Percentiles rank a stretch among this genome's conserved stretches.
These are phyloP conservation scores for Apomyelois bistriatella DNA, from an alignment of 2,888 invertebrate genomes.

Conservation along the genomic window DNA sequence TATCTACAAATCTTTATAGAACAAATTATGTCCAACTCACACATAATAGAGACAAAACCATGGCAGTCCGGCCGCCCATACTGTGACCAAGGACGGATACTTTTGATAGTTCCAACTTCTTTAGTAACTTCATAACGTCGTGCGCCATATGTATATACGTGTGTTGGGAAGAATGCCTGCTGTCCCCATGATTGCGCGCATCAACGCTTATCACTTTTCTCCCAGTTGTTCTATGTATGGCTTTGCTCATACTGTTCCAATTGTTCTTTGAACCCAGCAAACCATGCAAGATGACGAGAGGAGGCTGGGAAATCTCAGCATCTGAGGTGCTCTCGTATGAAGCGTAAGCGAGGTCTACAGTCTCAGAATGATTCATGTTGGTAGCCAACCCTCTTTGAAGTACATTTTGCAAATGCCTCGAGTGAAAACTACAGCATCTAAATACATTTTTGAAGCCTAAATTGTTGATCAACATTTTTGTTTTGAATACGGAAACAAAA, in stretches of 20 bases:
- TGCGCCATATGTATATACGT: slow-evolving; percentile 87
- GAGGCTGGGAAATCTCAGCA: slow-evolving; percentile 58
- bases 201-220: slow-evolving; percentile 91
- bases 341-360: slow-evolving; percentile 84
- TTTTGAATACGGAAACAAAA: slow-evolving; percentile 21
- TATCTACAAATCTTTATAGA: no score
- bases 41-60: slow-evolving; percentile 88
- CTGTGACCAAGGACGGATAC: slow-evolving; percentile 92
- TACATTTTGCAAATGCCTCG: slow-evolving; percentile 31
- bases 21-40: no score
- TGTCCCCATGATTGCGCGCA: slow-evolving; percentile 97
- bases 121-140: slow-evolving; percentile 79
- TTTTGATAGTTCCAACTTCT: slow-evolving; percentile 81
- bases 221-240: slow-evolving; percentile 83
- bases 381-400: slow-evolving; percentile 34
- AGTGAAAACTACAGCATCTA: slow-evolving; percentile 26
- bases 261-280: slow-evolving; percentile 95
- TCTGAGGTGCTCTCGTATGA: slow-evolving; percentile 80
- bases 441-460: slow-evolving; percentile 35
- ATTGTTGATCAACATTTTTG: slow-evolving; percentile 49
- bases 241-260: slow-evolving; percentile 93
- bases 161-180: slow-evolving; percentile 88
- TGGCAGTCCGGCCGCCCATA: slow-evolving; percentile 96
- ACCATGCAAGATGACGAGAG: slow-evolving; percentile 93
- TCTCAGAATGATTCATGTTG: slow-evolving; percentile 54